A percentile compares a stretch with the other conserved stretches of the same genome.
Evolutionary conservation across 2,888 invertebrate species (phyloP).

Genomic region (Cremastobaeus sp.): DNA sequence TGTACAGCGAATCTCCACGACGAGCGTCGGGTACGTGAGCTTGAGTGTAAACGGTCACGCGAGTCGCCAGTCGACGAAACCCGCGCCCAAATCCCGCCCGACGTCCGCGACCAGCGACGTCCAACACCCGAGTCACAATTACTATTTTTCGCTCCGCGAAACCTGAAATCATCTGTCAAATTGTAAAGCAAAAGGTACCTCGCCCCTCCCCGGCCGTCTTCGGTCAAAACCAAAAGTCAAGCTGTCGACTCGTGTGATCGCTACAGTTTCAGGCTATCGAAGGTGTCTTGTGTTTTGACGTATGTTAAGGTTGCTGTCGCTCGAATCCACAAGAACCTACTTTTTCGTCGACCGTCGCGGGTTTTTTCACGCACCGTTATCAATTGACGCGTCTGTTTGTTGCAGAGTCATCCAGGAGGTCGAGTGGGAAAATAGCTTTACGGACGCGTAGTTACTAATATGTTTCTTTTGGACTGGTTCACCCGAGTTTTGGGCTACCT

Average conservation of each 20-base stretch:
- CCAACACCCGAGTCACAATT: conserved; percentile 14
- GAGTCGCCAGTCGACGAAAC: neutral
- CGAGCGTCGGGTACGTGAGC: conserved; percentile 65
- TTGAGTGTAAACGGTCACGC: neutral
- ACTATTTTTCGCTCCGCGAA: too few species aligned
- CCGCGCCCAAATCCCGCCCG: neutral
- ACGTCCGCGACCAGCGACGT: neutral
- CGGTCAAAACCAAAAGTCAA: conserved; percentile 1
- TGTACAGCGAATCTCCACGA: conserved; percentile 63
- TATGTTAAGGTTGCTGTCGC: conserved; percentile 44
- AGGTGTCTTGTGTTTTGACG: conserved; percentile 44
- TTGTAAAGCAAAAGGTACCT: too few species aligned
- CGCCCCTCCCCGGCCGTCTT: conserved; percentile 55
- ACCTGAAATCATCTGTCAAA: neutral
- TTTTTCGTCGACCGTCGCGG: conserved; percentile 9
- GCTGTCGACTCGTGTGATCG: too few species aligned
- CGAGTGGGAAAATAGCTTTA: conserved; percentile 58
- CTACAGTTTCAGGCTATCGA: neutral
- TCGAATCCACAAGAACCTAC: neutral
- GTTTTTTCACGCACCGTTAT: conserved; percentile 24
- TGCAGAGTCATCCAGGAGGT: conserved; percentile 75
- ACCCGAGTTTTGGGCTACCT: conserved; percentile 95
- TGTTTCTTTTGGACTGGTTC: conserved; percentile 98
- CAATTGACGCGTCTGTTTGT: conserved; percentile 64
- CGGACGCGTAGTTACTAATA: conserved; percentile 75